A percentile compares a stretch with the other conserved stretches of the same genome.
Evolutionary conservation across 2,888 invertebrate species (phyloP).

Genomic region (Ophion costatus): DNA sequence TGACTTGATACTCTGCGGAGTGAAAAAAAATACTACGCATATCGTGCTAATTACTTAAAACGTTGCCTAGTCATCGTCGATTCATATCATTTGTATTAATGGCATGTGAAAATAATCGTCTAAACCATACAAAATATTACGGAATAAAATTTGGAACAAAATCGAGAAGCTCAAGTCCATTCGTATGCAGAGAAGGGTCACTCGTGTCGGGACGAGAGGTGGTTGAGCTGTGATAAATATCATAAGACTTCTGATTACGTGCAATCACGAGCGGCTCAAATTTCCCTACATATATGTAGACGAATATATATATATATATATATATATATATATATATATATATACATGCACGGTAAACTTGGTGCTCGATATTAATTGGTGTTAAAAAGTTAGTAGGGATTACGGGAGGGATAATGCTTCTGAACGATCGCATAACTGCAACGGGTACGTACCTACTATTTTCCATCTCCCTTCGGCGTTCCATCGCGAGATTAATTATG

Average conservation of each 20-base stretch:
- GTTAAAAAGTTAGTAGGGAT: slow-evolving; percentile 32
- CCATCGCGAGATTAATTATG: slow-evolving; percentile 76
- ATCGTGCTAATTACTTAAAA: no score
- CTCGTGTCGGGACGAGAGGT: no score
- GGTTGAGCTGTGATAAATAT: not conserved
- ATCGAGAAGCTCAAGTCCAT: no score
- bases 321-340: not conserved
- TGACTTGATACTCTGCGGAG: no score
- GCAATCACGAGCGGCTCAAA: not conserved
- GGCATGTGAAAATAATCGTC: no score
- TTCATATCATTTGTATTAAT: no score
- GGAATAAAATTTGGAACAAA: no score
- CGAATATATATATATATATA: not conserved
- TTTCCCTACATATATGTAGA: not conserved
- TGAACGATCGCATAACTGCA: slow-evolving; percentile 56
- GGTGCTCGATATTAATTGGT: slow-evolving; percentile 38
- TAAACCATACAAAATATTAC: no score
- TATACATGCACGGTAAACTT: not conserved
- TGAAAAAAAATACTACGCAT: no score
- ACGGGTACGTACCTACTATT: slow-evolving; percentile 39
- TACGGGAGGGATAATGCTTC: slow-evolving; percentile 25
- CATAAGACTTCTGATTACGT: not conserved
- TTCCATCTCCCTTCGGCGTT: slow-evolving; percentile 52
- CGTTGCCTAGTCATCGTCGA: no score
- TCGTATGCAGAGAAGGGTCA: no score